Base-by-base conservation (phyloP, 2,888 invertebrate species). In the Zaprionus bogoriensis region DNA sequence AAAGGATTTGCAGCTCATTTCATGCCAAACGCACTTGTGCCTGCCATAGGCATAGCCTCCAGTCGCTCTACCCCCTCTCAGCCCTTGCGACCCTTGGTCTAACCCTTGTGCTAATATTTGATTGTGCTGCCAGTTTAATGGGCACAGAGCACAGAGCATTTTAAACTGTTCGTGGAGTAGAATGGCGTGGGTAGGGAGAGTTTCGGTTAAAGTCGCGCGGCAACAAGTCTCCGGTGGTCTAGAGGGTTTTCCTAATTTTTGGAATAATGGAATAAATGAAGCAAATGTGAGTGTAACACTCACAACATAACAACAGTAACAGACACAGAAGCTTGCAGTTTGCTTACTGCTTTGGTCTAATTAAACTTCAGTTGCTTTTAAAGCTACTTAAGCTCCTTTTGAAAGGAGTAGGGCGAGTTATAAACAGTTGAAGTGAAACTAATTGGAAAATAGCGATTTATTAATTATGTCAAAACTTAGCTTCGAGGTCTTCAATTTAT, bases 1-100 rank as follows among this genome's bases (percentile, higher is more conserved):
- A 81, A 81, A 78, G 80, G 79, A 84, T 80, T 80, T 80, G 78
- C 82, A 80, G 80, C 76, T 84, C 80, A 84, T 84, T 80, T 80
- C 79, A 78, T 81, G 75, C 72, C 85, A 72, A 67, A 67, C 72
- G 75, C 67, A 75, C 75, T 73, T 77, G 63, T 63, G 74, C 46
- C 42, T 47, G 32, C 42, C 57, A 25, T 10, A 9, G 45, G 27
- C 45, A 4, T 6, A 19, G n/a, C 14, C n/a, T 0, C 53, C 23
- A 6, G 2, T 2, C 20, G 9, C 10, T 9, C 3, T 4, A 2
- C 1, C 32, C 7, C 6, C 32, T 7, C 14, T 6, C 23, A 5
- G 9, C 27, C n/a, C 6, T 10, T 23, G 1, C 53, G 42, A 47
- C 44, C 61, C 50, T 41, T 59, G 7, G 46, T 27, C 39, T 44